Evolutionary conservation across 2,113 vertebrate species (phyloP).

Genomic region (Psilopsiagon aymara): DNA sequence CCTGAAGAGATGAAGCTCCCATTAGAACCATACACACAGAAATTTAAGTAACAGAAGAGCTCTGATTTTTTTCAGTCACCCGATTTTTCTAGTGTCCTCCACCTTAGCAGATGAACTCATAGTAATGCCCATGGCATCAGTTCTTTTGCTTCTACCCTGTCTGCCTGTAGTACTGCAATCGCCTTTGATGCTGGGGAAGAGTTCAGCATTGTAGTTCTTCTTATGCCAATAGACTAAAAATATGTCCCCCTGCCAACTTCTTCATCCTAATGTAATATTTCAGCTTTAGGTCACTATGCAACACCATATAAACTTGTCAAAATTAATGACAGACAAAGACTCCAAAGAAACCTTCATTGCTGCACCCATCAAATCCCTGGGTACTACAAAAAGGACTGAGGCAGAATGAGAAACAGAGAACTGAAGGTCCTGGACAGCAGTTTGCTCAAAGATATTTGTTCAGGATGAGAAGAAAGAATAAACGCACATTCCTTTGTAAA

Average conservation of each 20-base stretch:
- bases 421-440: neutral
- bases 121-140: neutral
- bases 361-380: neutral
- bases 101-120: neutral
- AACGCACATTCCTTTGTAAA: neutral
- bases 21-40: neutral
- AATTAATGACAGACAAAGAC: neutral
- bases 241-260: neutral
- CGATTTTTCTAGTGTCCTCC: neutral
- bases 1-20: neutral
- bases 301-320: neutral
- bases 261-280: neutral
- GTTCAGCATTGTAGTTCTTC: neutral
- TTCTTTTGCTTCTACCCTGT: neutral
- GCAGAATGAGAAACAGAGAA: neutral
- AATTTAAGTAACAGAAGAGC: neutral
- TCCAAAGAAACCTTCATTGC: neutral
- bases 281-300: neutral
- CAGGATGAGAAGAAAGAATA: constrained; percentile 22
- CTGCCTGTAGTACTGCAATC: neutral
- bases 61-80: neutral
- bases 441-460: constrained; percentile 9
- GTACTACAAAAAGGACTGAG: neutral
- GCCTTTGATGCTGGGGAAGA: neutral
- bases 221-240: neutral